Percentiles rank a stretch among this genome's conserved stretches.
phyloP scores from a whole-genome alignment of 2,888 invertebrate genomes.

The Drosophila yooni region DNA sequence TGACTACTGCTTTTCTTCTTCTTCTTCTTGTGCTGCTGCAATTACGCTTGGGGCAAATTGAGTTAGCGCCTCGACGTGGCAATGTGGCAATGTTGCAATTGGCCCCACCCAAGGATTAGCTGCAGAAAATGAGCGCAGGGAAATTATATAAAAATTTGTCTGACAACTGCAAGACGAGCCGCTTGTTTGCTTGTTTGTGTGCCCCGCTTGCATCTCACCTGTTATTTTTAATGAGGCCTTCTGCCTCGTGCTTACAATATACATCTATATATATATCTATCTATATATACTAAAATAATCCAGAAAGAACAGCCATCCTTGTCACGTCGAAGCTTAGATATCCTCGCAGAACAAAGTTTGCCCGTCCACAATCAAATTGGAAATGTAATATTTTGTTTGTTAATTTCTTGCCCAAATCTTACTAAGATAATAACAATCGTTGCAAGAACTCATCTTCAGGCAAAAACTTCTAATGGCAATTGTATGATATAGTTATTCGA shows the following conservation, averaged over 20 bases:
- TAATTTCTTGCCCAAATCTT: neutral
- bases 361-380: neutral
- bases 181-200: conserved; percentile 54
- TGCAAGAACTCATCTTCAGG: no score
- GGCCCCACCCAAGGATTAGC: conserved; percentile 37
- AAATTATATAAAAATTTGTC: conserved; percentile 64
- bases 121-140: conserved; percentile 43
- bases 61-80: conserved; percentile 59
- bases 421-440: no score
- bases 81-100: conserved; percentile 20
- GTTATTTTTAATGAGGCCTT: conserved; percentile 70
- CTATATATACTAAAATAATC: neutral
- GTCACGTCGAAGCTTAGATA: neutral
- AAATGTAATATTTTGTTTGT: neutral
- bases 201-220: conserved; percentile 32
- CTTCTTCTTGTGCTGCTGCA: conserved; percentile 47
- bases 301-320: neutral
- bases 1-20: conserved; percentile 25
- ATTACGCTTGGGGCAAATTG: conserved; percentile 67
- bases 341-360: neutral
- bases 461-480: neutral
- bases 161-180: conserved; percentile 58
- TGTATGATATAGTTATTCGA: neutral
- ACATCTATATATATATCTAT: no score
- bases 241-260: conserved; percentile 4